phyloP scores from a whole-genome alignment of 2,113 vertebrate genomes.

The Holacanthus passer region DNA sequence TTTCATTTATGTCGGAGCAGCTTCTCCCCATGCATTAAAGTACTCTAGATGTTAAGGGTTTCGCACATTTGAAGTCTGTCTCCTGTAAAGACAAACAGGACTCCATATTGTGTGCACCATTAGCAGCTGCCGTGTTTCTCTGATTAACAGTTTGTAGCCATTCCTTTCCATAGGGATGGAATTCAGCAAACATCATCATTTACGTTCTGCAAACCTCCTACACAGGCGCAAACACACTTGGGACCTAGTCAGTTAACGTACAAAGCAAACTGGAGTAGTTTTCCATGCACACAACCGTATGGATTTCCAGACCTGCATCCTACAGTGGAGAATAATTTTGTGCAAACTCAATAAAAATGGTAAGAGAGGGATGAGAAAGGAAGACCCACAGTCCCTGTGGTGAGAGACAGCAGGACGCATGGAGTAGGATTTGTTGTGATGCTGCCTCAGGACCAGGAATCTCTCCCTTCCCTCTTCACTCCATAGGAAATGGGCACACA shows the following conservation, averaged over 20 bases:
- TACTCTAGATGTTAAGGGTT: background rate
- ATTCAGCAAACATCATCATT: background rate
- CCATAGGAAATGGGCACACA: conserved; percentile 88
- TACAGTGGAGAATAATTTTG: conserved; percentile 56
- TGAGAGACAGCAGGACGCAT: conserved; percentile 41
- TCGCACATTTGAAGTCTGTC: background rate
- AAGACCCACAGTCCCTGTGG: conserved; percentile 30
- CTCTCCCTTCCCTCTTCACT: conserved; percentile 38
- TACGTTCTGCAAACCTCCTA: background rate
- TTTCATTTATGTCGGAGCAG: background rate
- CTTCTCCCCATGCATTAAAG: background rate
- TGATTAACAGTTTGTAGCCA: background rate
- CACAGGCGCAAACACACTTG: background rate
- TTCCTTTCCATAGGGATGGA: background rate
- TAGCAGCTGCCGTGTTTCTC: background rate
- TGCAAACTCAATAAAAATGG: conserved; percentile 57
- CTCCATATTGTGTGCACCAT: background rate
- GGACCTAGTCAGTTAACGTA: background rate
- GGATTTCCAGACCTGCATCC: conserved; percentile 26
- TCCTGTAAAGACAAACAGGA: background rate
- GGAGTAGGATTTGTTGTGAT: conserved; percentile 22
- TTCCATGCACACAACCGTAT: conserved; percentile 11
- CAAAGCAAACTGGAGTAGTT: background rate
- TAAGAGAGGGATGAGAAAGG: conserved; percentile 31
- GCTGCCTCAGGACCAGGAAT: conserved; percentile 27